Base-by-base conservation (phyloP, 2,797 vertebrate species). In the Australoheros facetus region DNA sequence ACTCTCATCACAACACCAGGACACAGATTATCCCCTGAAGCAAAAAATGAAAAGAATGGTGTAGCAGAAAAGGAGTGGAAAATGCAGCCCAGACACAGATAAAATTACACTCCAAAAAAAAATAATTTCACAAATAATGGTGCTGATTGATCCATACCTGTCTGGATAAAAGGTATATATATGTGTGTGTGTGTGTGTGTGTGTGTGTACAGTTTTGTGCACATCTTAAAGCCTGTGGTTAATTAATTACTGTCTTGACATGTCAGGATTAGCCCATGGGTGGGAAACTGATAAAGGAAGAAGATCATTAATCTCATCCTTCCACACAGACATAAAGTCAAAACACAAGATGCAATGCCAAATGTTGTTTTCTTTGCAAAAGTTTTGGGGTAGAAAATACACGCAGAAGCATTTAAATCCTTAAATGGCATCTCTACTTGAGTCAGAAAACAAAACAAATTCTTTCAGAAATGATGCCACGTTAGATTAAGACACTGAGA, bases 171-270 rank as follows among this genome's bases (percentile, higher is more conserved):
- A 13, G 21, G 45, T 54, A 30, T 75, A 69, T 56, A 56, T 48
- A 34, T 66, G 30, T 56, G 56, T 66, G 21, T 56, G 32, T 72
- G 78, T 56, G 28, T 75, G 75, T 58, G 21, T 54, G 55, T 51
- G 60, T 53, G 70, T 62, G 30, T 74, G 51, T 58, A 59, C 59
- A 32, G 56, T 72, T 79, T 76, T 78, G 62, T 75, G 73, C 59
- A 42, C 72, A 30, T 80, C 51, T 86, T 60, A 21, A 73, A 83
- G 72, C 4, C 16, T 83, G 83, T n/a, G 53, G 88, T 88, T 89
- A 90, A 94, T 92, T 73, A 93, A 92, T 90, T 82, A 91, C 80
- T 84, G 64, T 62, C 58, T 73, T 90, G 87, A 90, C 88, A 89
- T 86, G 74, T 87, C 88, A 83, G 81, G 81, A 88, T 87, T 79